Evolutionary conservation across 2,888 invertebrate genomes (phyloP).

Genomic region (Pandemis cinnamomeana): DNA sequence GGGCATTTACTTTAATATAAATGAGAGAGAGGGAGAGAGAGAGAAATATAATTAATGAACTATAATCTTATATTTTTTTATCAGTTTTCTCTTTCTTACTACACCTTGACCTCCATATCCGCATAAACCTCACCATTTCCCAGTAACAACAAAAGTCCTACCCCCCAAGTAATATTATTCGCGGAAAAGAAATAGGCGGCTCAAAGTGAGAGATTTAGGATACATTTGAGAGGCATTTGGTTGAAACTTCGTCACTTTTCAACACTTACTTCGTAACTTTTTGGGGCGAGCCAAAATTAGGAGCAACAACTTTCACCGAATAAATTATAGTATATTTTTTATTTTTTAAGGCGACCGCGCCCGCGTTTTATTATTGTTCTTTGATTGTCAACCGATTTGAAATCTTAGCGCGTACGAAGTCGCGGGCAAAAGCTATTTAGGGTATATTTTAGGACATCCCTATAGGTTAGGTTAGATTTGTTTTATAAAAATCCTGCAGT

Average conservation of each 20-base stretch:
- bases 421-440: too few relatives aligned
- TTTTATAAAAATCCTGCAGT: too few relatives aligned
- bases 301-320: constrained; percentile 22
- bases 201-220: constrained; percentile 30
- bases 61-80: not conserved
- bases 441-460: too few relatives aligned
- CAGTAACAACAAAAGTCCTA: not conserved
- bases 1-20: too few relatives aligned
- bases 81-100: not conserved
- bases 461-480: too few relatives aligned
- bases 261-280: constrained; percentile 36
- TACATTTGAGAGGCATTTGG: constrained; percentile 36
- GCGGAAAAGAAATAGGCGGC: constrained; percentile 11
- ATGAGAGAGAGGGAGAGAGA: too few relatives aligned
- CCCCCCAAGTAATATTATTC: constrained; percentile 19
- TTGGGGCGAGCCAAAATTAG: constrained; percentile 8
- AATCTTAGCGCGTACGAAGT: too few relatives aligned
- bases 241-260: constrained; percentile 33
- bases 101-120: not conserved
- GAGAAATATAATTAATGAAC: too few relatives aligned
- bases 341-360: constrained; percentile 13
- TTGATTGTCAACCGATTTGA: not conserved
- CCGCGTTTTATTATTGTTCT: not conserved
- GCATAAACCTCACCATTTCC: not conserved
- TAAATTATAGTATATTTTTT: constrained; percentile 28